Base-by-base conservation (phyloP, 1,140 invertebrate genomes). In the Pseudoatta argentina region DNA sequence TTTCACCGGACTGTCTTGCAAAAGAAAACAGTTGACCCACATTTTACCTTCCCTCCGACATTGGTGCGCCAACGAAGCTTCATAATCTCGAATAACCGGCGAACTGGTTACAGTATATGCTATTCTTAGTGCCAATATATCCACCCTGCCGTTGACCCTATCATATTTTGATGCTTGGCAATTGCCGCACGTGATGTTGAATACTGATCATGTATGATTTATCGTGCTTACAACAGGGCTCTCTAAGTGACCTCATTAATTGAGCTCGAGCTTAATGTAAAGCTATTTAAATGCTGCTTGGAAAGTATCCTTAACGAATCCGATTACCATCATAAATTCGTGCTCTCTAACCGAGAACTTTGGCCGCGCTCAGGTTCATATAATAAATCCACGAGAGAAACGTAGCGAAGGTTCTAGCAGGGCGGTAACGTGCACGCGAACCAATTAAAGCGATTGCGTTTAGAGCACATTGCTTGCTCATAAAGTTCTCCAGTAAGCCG, bases 131-230 rank as follows among this genome's bases (percentile, higher is more conserved):
- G 75, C 78, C 89, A 51, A 75, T 83, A 83, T 89, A 87, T 79
- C 87, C 71, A 89, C 86, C 85, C 90, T 91, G 83, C 55, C 90
- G 86, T 91, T 91, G 90, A 91, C 88, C 88, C 89, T 91, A 85
- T 44, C 61, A 66, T 61, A 59, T 85, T 87, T 85, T 24, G 77
- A 72, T 24, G 76, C 63, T 81, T 51, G 78, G 76, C 53, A 85
- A 87, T 87, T 69, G 64, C 82, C 53, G 18, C 72, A n/a, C 21
- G 48, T 21, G n/a, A 73, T 18, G 79, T 81, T 7, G 51, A 27
- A 12, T 30, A 55, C 66, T 83, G 39, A 73, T 27, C 55, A 73
- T 3, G 16, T 30, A 59, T 30, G 24, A 72, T 82, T 73, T 73
- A 72, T 72, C 34, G 39, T 16, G 21, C 8, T 53, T 39, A 24